Percentiles rank a stretch among this genome's conserved stretches.
Conservation (phyloP, 92 coral and sea anemone species). For the Hydrozoanthus gracilis region DNA sequence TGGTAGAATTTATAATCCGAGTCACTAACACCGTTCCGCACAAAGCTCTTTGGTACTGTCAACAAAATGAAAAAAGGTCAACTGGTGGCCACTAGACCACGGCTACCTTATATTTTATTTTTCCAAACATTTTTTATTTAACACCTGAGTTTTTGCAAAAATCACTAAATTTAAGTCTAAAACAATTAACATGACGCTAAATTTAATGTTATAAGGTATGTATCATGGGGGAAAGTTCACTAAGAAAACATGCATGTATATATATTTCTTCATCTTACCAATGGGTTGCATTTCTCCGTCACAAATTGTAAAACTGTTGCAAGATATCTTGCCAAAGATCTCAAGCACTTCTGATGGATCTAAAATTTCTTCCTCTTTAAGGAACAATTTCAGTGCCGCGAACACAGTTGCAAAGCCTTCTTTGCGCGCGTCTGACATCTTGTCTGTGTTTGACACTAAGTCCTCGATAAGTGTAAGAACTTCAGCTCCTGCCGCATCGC, state of each 20-base stretch:
- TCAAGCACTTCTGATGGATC: constrained; percentile 66
- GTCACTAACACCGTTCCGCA: no score
- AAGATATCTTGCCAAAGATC: constrained; percentile 87
- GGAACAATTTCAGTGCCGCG: constrained; percentile 63
- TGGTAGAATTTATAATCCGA: no score
- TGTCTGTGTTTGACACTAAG: constrained; percentile 77
- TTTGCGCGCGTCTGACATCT: constrained; percentile 63
- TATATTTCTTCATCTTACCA: constrained; percentile 59
- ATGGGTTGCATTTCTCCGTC: constrained; percentile 88
- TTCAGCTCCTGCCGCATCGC: neutral
- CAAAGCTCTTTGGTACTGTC: no score
- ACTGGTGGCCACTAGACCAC: no score
- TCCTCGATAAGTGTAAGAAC: constrained; percentile 44
- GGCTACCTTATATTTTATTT: no score
- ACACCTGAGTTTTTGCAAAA: no score
- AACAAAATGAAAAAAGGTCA: no score
- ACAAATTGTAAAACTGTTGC: constrained; percentile 92
- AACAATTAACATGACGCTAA: no score
- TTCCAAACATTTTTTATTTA: no score
- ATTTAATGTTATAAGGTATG: no score
- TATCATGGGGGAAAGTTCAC: no score
- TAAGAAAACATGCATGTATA: neutral
- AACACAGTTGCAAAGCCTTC: constrained; percentile 72
- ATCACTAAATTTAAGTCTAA: no score
- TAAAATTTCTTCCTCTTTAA: constrained; percentile 57